Conservation (phyloP, 2,797 vertebrate species). For the Euphonia xanthogaster region DNA sequence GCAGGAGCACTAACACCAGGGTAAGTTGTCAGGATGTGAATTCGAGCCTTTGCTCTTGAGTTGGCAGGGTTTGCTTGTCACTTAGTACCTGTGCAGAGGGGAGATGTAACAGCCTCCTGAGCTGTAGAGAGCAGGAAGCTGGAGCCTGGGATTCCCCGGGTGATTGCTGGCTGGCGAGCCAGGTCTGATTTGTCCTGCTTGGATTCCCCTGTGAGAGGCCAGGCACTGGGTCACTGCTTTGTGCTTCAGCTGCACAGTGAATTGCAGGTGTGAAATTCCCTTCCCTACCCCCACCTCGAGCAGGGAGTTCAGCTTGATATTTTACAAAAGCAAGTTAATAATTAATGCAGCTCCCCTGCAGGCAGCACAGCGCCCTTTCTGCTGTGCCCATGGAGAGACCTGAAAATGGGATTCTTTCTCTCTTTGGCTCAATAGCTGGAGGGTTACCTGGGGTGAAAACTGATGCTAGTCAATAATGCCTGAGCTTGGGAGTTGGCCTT, state of each 20-base stretch:
- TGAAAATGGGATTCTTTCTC: conserved; percentile 41
- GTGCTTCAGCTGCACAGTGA: background rate
- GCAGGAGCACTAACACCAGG: background rate
- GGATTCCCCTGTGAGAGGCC: background rate
- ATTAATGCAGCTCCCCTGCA: conserved; percentile 49
- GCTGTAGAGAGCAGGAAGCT: background rate
- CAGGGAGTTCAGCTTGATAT: conserved; percentile 20
- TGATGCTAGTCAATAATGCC: background rate
- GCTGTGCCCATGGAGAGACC: background rate
- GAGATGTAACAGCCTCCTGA: background rate
- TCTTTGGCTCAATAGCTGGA: background rate
- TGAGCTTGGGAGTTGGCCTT: background rate
- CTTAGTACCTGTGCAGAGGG: background rate
- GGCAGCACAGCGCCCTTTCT: conserved; percentile 6
- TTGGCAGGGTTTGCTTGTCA: background rate
- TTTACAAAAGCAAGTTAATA: conserved; percentile 72
- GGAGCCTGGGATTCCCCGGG: background rate
- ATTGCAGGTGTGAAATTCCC: conserved; percentile 15
- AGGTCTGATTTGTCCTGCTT: background rate
- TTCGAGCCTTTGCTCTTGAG: background rate
- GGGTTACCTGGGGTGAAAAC: conserved; percentile 37
- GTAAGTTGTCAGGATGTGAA: background rate
- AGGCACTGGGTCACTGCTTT: background rate
- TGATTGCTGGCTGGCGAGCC: background rate
- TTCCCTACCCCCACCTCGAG: conserved; percentile 2